phyloP scores from a whole-genome alignment of 2,113 vertebrate genomes.

The Vulpes ferrilata region DNA sequence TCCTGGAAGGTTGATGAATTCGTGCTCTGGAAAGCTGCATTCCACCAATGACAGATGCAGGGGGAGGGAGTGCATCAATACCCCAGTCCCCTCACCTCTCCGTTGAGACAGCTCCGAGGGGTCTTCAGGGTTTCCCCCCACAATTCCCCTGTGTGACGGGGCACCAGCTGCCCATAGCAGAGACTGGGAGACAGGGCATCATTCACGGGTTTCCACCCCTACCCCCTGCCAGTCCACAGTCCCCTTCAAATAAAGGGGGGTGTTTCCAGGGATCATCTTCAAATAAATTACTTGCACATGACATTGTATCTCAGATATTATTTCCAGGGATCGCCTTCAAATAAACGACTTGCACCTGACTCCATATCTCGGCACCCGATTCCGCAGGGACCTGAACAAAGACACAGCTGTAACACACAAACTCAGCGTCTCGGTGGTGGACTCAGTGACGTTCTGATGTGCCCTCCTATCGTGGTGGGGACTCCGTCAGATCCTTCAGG shows the following conservation, averaged over 20 bases:
- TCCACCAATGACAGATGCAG: background rate
- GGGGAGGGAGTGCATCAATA: background rate
- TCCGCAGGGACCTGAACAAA: background rate
- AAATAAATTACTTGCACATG: background rate
- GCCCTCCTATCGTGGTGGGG: background rate
- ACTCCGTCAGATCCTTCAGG: background rate
- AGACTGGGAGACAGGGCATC: background rate
- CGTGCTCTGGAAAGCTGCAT: background rate
- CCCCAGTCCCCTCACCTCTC: background rate
- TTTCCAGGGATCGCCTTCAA: background rate
- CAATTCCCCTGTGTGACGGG: no score
- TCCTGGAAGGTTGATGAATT: accelerated
- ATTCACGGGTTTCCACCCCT: background rate
- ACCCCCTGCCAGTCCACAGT: background rate
- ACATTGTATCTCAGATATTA: no score
- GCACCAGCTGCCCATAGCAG: background rate
- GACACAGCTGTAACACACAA: background rate
- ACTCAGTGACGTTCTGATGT: background rate
- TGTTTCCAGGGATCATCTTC: background rate
- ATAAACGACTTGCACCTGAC: background rate
- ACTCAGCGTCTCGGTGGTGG: background rate
- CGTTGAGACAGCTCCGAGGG: background rate
- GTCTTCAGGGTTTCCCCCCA: background rate
- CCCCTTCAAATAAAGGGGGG: no score
- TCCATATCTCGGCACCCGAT: background rate